A percentile compares a stretch with the other conserved stretches of the same genome.
Conservation (phyloP, 2,113 vertebrate genomes). For the Equus quagga region DNA sequence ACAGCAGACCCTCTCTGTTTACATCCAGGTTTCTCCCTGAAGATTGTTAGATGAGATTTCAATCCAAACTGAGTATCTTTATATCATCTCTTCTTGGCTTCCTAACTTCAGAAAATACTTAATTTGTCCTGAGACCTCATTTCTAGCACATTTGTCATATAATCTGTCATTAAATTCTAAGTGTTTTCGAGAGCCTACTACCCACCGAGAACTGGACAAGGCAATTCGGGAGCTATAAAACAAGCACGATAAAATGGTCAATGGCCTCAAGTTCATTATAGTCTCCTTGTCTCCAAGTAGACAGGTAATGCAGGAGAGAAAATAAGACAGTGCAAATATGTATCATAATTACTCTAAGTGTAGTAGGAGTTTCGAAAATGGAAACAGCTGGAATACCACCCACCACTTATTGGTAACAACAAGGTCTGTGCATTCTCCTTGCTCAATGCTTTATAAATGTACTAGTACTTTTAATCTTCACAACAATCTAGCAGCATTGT, state of each 20-base stretch:
- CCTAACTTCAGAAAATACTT: neutral
- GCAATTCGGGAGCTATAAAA: neutral
- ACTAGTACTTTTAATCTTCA: neutral
- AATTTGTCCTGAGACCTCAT: neutral
- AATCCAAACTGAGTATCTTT: neutral
- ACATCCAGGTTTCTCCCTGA: neutral
- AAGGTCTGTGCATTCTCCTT: neutral
- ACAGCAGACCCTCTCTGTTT: neutral
- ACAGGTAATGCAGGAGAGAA: neutral
- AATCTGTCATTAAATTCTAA: neutral
- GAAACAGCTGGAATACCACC: neutral
- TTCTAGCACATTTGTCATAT: neutral
- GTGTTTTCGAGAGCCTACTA: neutral
- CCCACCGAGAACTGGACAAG: neutral
- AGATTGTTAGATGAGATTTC: neutral
- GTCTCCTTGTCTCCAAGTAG: neutral
- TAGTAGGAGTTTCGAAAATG: neutral
- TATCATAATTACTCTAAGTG: neutral
- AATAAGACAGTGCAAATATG: neutral
- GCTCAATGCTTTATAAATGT: neutral
- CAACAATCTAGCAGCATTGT: neutral
- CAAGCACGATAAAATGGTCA: neutral
- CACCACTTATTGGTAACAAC: neutral
- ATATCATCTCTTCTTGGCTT: neutral
- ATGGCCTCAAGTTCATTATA: neutral